Conservation (phyloP, 1,140 invertebrate species). For the Drosophila carrolli region DNA sequence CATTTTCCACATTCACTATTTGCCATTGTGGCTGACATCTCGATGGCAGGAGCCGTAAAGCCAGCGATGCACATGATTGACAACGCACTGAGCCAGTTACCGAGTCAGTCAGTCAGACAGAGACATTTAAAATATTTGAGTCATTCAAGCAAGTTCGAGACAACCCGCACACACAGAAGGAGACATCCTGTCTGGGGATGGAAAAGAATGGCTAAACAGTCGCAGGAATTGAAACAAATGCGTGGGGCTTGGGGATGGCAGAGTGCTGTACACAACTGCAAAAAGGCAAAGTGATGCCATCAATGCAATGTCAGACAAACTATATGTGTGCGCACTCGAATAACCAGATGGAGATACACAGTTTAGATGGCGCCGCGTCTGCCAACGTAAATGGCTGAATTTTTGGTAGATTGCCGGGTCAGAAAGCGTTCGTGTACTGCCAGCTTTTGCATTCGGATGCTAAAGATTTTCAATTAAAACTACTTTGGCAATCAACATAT, state of each 20-base stretch:
- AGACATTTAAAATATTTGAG: slow-evolving; percentile 70
- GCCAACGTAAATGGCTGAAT: slow-evolving; percentile 57
- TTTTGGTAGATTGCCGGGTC: slow-evolving; percentile 51
- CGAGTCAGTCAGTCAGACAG: slow-evolving; percentile 51
- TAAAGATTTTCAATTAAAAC: slow-evolving; percentile 82
- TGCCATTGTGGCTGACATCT: slow-evolving; percentile 51
- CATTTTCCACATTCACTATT: slow-evolving; percentile 31
- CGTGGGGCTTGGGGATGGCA: slow-evolving; percentile 6
- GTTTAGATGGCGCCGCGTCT: slow-evolving; percentile 54
- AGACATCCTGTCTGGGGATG: slow-evolving; percentile 46
- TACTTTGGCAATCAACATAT: slow-evolving; percentile 75
- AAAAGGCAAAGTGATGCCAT: slow-evolving; percentile 38
- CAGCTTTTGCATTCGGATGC: slow-evolving; percentile 35
- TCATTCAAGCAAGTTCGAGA: slow-evolving; percentile 67
- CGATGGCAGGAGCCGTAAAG: slow-evolving; percentile 28
- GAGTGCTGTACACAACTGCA: slow-evolving; percentile 15
- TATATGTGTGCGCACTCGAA: slow-evolving; percentile 1
- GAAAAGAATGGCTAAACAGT: slow-evolving; percentile 43
- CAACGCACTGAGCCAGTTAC: slow-evolving; percentile 55
- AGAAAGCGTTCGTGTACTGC: slow-evolving; percentile 25
- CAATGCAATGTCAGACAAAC: slow-evolving; percentile 39
- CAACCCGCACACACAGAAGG: slow-evolving; percentile 25
- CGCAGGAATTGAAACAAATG: slow-evolving; percentile 61
- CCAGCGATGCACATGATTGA: slow-evolving; percentile 77
- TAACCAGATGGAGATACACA: slow-evolving; percentile 7